Evolutionary conservation across 2,888 invertebrate species (phyloP).

Genomic region (Isoperla grammatica): DNA sequence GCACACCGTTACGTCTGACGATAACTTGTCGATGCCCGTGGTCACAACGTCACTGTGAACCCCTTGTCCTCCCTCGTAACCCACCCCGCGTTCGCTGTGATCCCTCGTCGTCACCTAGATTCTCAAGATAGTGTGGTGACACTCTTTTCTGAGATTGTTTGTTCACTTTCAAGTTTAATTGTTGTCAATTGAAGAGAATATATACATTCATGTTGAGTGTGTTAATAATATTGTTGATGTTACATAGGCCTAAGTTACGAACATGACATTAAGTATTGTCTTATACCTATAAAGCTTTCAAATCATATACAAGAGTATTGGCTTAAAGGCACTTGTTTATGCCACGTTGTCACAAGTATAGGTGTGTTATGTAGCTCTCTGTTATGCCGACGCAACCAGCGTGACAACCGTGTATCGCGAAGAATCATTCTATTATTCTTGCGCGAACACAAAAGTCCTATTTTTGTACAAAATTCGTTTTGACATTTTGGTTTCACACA

Average conservation of each 20-base stretch:
- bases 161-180: slow-evolving; percentile 14
- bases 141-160: slow-evolving; percentile 15
- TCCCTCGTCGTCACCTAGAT: slow-evolving; percentile 40
- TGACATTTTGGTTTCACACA: slow-evolving; percentile 10
- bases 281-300: slow-evolving; percentile 8
- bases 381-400: slow-evolving; percentile 6
- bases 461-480: slow-evolving; percentile 27
- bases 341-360: not conserved
- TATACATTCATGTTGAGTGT: slow-evolving; percentile 8
- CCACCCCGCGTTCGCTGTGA: slow-evolving; percentile 45
- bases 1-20: slow-evolving; percentile 31
- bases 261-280: slow-evolving; percentile 1
- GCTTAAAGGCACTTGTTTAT: too few species aligned
- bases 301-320: slow-evolving; percentile 5
- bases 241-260: not conserved
- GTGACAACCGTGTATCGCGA: not conserved
- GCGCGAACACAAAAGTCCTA: slow-evolving; percentile 17
- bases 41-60: slow-evolving; percentile 52
- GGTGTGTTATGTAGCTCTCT: slow-evolving; percentile 1
- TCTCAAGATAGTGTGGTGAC: not conserved
- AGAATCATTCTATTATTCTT: not conserved
- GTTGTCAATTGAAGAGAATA: slow-evolving; percentile 17
- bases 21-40: slow-evolving; percentile 42
- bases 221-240: slow-evolving; percentile 8
- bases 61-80: slow-evolving; percentile 50